Percentiles rank a stretch among this genome's conserved stretches.
Evolutionary conservation across 2,797 vertebrate genomes (phyloP).

Genomic region (Urocyon cinereoargenteus): DNA sequence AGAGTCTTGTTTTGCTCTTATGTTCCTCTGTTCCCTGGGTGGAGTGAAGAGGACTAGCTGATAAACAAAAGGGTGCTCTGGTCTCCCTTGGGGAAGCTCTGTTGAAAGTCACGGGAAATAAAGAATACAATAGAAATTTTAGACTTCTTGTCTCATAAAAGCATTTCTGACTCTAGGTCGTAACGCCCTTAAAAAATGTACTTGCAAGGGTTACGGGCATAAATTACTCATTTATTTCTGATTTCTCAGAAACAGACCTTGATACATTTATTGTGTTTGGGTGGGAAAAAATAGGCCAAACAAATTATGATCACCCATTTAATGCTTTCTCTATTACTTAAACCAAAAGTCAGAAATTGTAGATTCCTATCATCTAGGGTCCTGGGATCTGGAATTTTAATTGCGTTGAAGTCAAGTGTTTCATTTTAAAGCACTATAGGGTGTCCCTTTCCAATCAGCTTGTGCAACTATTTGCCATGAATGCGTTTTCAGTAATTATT

Average conservation of each 20-base stretch:
- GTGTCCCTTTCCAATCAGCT: conserved; percentile 65
- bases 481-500: conserved; percentile 78
- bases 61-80: conserved; percentile 66
- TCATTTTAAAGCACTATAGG: conserved; percentile 32
- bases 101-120: conserved; percentile 63
- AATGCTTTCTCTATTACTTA: neutral
- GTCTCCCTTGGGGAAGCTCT: conserved; percentile 16
- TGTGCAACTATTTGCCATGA: conserved; percentile 68
- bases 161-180: neutral
- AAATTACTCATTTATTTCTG: conserved; percentile 36
- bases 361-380: conserved; percentile 49
- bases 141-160: conserved; percentile 50
- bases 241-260: conserved; percentile 64
- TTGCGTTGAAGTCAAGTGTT: conserved; percentile 59
- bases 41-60: conserved; percentile 9
- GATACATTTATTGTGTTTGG: neutral
- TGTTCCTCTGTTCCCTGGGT: conserved; percentile 52
- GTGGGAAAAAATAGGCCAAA: neutral
- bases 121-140: conserved; percentile 58
- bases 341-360: conserved; percentile 41
- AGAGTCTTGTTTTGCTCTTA: conserved; percentile 42
- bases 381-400: conserved; percentile 55
- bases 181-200: neutral
- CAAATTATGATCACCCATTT: neutral
- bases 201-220: neutral